Evolutionary conservation across 2,888 invertebrate genomes (phyloP).

Genomic region (Malthinus seriepunctatus): DNA sequence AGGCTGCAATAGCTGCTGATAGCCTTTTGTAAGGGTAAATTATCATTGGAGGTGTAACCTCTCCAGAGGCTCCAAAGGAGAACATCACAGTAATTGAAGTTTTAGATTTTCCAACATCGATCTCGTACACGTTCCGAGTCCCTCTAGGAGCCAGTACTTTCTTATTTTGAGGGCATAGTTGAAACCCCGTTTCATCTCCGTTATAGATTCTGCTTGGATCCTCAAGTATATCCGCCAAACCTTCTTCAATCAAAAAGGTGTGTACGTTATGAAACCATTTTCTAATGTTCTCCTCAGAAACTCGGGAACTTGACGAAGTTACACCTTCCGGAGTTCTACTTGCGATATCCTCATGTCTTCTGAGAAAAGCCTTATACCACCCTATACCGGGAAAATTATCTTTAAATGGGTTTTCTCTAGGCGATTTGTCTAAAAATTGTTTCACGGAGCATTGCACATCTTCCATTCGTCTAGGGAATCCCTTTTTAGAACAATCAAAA

Average conservation of each 20-base stretch:
- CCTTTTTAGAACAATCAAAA: slow-evolving; percentile 1
- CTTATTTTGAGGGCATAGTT: slow-evolving; percentile 41
- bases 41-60: slow-evolving; percentile 42
- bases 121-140: slow-evolving; percentile 23
- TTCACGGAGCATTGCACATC: slow-evolving; percentile 24
- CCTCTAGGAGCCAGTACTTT: slow-evolving; percentile 27
- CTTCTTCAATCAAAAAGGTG: no score
- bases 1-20: slow-evolving; percentile 38
- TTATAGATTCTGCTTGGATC: slow-evolving; percentile 21
- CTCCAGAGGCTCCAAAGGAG: slow-evolving; percentile 42
- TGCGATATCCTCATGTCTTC: slow-evolving; percentile 34
- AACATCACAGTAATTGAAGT: slow-evolving; percentile 49
- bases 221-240: no score
- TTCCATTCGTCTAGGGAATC: slow-evolving; percentile 6
- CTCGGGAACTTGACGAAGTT: slow-evolving; percentile 32
- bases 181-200: slow-evolving; percentile 45
- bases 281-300: no score
- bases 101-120: slow-evolving; percentile 44
- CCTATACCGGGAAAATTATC: slow-evolving; percentile 29
- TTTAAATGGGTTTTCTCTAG: slow-evolving; percentile 24
- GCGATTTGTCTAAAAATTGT: slow-evolving; percentile 24
- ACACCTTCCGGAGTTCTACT: slow-evolving; percentile 36
- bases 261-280: no score
- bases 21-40: slow-evolving; percentile 46
- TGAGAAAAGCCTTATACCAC: slow-evolving; percentile 36